phyloP scores from a whole-genome alignment of 2,113 vertebrate species.

The Mungos mungo region DNA sequence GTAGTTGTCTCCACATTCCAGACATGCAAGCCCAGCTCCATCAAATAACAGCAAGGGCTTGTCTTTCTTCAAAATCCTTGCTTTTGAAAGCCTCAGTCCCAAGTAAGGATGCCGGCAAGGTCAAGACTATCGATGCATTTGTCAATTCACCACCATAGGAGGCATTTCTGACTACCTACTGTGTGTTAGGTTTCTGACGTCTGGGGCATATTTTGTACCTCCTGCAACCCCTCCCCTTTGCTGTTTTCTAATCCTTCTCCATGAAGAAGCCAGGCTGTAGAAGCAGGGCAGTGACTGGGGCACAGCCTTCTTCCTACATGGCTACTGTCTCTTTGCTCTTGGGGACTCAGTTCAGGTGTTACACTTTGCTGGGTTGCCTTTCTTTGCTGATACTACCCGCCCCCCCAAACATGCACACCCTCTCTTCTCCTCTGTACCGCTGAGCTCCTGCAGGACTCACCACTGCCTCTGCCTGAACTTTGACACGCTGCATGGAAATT shows the following conservation, averaged over 20 bases:
- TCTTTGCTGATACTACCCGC: not conserved
- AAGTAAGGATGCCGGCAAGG: not conserved
- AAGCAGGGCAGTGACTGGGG: not conserved
- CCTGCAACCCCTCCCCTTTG: no score
- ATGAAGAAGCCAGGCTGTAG: not conserved
- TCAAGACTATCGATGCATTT: not conserved
- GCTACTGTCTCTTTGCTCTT: not conserved
- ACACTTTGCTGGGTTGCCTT: not conserved
- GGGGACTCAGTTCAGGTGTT: not conserved
- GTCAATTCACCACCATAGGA: no score
- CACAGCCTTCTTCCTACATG: not conserved
- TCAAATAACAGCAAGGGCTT: not conserved
- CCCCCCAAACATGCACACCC: rapidly evolving
- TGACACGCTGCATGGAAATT: not conserved
- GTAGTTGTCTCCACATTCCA: not conserved
- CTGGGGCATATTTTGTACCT: not conserved
- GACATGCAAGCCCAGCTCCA: not conserved
- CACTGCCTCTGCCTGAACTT: not conserved
- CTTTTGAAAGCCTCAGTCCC: not conserved
- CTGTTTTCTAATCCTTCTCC: not conserved
- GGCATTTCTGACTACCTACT: not conserved
- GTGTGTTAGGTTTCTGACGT: not conserved
- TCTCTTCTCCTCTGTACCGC: not conserved
- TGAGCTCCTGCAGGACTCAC: not conserved
- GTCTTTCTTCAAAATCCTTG: not conserved